phyloP scores from a whole-genome alignment of 2,888 invertebrate genomes.

The Teinopalpus imperialis region DNA sequence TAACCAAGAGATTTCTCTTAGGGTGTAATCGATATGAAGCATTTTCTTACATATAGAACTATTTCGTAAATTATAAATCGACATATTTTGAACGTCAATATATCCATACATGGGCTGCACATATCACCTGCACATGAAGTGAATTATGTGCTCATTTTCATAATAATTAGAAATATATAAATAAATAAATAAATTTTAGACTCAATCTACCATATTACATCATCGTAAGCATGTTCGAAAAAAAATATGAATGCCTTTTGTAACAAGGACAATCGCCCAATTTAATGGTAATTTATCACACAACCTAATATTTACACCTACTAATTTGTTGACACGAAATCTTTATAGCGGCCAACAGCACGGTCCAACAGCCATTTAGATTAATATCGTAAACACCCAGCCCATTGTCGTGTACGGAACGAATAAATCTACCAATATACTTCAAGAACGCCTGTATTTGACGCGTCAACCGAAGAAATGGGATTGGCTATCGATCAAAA shows the following conservation, averaged over 20 bases:
- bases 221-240: not conserved
- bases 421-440: slow-evolving; percentile 53
- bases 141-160: no score
- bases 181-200: no score
- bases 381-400: slow-evolving; percentile 43
- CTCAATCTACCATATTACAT: no score
- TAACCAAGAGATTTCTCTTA: no score
- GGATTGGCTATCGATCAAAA: slow-evolving; percentile 72
- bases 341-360: slow-evolving; percentile 23
- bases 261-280: slow-evolving; percentile 20
- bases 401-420: slow-evolving; percentile 46
- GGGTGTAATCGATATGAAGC: no score
- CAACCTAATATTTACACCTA: slow-evolving; percentile 25
- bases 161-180: no score
- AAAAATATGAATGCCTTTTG: slow-evolving; percentile 1
- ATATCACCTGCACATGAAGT: no score
- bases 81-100: no score
- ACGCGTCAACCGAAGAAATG: slow-evolving; percentile 53
- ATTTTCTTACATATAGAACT: no score
- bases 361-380: slow-evolving; percentile 42
- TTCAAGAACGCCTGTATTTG: slow-evolving; percentile 52
- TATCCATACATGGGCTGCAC: no score
- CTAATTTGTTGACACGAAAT: slow-evolving; percentile 28
- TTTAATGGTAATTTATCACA: slow-evolving; percentile 27
- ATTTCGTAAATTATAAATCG: no score